A percentile compares a stretch with the other conserved stretches of the same genome.
Conservation (phyloP, 92 coral and sea anemone genomes). For the Palythoa heliodiscus region DNA sequence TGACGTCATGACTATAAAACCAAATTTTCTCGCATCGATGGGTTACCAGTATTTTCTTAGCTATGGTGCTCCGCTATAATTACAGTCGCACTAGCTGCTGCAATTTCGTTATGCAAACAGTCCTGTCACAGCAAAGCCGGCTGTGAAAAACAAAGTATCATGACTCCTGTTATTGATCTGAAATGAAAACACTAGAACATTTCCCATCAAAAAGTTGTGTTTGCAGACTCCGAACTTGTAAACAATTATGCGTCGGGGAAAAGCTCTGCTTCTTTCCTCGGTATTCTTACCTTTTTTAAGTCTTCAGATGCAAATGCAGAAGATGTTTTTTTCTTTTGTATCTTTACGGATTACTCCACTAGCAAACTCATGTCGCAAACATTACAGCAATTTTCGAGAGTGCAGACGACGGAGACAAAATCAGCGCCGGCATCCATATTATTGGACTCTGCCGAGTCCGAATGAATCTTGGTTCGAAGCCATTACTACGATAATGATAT, state of each 20-base stretch:
- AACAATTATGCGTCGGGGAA: conserved; percentile 9
- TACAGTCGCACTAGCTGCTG: conserved; percentile 9
- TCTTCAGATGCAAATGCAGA: conserved; percentile 13
- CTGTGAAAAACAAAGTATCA: not conserved
- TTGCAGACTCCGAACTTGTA: not conserved
- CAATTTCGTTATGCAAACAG: conserved; percentile 13
- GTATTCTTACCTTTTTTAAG: conserved; percentile 13
- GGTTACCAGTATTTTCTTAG: too few species aligned
- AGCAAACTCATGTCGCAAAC: conserved; percentile 22
- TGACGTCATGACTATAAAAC: too few species aligned
- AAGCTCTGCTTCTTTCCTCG: conserved; percentile 5
- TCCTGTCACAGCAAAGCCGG: conserved; percentile 28
- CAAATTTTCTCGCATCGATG: too few species aligned
- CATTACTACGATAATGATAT: conserved; percentile 44
- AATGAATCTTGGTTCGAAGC: conserved; percentile 46
- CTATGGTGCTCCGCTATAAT: too few species aligned
- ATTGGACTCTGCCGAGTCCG: conserved; percentile 52
- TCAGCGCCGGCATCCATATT: conserved; percentile 24
- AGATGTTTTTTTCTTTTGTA: conserved; percentile 16
- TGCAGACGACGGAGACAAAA: too few species aligned
- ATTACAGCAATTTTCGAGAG: conserved; percentile 8
- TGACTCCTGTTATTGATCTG: not conserved
- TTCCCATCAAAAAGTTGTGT: not conserved
- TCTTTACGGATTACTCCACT: conserved; percentile 19
- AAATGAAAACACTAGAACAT: conserved; percentile 7